Evolutionary conservation across 2,113 vertebrate species (phyloP).

Genomic region (Gallinago undulata): DNA sequence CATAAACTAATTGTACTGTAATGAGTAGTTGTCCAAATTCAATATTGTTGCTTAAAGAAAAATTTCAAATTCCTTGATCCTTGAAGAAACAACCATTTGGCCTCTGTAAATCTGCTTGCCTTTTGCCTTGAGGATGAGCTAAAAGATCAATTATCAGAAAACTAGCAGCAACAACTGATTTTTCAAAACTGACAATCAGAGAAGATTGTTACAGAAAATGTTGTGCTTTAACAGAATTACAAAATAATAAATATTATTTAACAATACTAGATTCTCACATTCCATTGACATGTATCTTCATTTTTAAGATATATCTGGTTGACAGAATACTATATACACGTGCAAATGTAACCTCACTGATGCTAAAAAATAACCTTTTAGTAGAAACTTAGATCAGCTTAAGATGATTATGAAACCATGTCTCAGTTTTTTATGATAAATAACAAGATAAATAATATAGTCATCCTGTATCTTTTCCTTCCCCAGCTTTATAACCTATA

Average conservation of each 20-base stretch:
- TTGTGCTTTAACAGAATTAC: background rate
- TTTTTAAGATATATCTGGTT: background rate
- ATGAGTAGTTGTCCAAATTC: background rate
- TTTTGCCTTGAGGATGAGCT: background rate
- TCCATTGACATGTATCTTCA: background rate
- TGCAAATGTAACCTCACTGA: background rate
- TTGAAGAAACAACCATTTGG: background rate
- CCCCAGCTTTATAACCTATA: background rate
- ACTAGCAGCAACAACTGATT: background rate
- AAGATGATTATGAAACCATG: background rate
- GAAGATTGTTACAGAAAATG: background rate
- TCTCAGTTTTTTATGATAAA: background rate
- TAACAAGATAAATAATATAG: background rate
- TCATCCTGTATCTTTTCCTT: background rate
- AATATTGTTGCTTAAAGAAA: conserved; percentile 1
- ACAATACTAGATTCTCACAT: background rate
- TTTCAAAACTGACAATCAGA: background rate
- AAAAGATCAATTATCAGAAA: background rate
- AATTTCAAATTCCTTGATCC: background rate
- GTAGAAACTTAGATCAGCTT: background rate
- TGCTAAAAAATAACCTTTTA: background rate
- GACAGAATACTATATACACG: background rate
- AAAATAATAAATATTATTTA: background rate
- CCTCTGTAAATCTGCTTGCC: background rate
- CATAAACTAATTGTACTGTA: background rate